Conservation (phyloP, 2,888 invertebrate genomes). For the Eulithis prunata region DNA sequence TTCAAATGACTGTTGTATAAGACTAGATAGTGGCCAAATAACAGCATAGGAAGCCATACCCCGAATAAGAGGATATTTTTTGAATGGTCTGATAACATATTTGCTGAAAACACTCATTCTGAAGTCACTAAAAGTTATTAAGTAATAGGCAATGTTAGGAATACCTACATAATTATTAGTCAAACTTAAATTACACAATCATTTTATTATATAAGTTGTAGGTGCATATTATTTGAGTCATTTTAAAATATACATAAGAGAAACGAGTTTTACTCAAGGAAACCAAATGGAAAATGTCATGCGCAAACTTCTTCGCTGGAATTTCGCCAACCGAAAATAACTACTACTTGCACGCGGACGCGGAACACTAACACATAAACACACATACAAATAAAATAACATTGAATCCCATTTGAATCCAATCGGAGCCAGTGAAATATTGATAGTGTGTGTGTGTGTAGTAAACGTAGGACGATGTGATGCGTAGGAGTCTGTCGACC, state of each 20-base stretch:
- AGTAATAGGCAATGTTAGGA: neutral
- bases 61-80: constrained; percentile 73
- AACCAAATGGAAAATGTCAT: constrained; percentile 40
- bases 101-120: constrained; percentile 68
- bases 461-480: neutral
- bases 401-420: constrained; percentile 2
- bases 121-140: constrained; percentile 12
- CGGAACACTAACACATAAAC: constrained; percentile 1
- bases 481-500: constrained; percentile 25
- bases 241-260: neutral
- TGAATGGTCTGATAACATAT: constrained; percentile 56
- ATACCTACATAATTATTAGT: neutral
- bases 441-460: constrained; percentile 5
- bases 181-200: neutral
- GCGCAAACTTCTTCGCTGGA: constrained; percentile 46
- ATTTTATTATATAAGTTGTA: too few species aligned
- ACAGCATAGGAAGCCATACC: constrained; percentile 89
- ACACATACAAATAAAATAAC: constrained; percentile 7
- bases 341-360: constrained; percentile 1
- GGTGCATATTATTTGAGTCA: neutral
- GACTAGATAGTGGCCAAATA: constrained; percentile 89
- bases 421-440: constrained; percentile 6
- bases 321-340: constrained; percentile 46
- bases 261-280: constrained; percentile 24
- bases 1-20: constrained; percentile 89